Evolutionary conservation across 2,888 invertebrate species (phyloP).

Genomic region (Drosophila subquinaria): DNA sequence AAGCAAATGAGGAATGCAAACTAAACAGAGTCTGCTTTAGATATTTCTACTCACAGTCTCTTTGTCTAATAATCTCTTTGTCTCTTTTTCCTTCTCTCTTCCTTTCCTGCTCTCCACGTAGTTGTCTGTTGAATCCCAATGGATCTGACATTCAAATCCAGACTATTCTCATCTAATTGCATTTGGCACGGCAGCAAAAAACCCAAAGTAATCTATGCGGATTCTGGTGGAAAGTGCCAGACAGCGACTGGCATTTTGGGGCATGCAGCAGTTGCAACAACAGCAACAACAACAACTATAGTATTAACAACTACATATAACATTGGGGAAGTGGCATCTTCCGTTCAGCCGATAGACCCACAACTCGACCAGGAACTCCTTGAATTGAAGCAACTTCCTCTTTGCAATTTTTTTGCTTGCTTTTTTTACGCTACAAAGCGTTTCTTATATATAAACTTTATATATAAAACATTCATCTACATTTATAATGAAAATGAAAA

Average conservation of each 20-base stretch:
- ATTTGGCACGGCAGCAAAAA: constrained; percentile 56
- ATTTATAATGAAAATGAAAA: constrained; percentile 64
- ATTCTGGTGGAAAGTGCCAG: constrained; percentile 49
- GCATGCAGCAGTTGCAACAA: constrained; percentile 17
- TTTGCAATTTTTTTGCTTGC: constrained; percentile 36
- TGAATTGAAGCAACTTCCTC: constrained; percentile 58
- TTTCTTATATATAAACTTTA: constrained; percentile 19
- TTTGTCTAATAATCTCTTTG: not conserved
- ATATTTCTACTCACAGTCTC: not conserved
- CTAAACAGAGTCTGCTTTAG: not conserved
- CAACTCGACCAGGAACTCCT: constrained; percentile 61
- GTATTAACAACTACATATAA: not conserved
- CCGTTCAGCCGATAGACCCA: constrained; percentile 68
- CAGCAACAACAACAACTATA: not conserved
- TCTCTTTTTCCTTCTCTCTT: too few species aligned
- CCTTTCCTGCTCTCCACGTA: not conserved
- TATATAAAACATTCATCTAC: constrained; percentile 12
- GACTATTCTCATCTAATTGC: constrained; percentile 57
- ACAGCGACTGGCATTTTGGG: constrained; percentile 59
- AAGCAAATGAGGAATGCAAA: not conserved
- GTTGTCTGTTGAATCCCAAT: constrained; percentile 47
- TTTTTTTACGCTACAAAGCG: constrained; percentile 69
- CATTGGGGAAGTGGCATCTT: constrained; percentile 58
- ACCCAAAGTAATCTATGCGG: constrained; percentile 4
- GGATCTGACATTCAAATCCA: constrained; percentile 66